Conservation (phyloP, 1,140 invertebrate genomes). For the Bombus impatiens region DNA sequence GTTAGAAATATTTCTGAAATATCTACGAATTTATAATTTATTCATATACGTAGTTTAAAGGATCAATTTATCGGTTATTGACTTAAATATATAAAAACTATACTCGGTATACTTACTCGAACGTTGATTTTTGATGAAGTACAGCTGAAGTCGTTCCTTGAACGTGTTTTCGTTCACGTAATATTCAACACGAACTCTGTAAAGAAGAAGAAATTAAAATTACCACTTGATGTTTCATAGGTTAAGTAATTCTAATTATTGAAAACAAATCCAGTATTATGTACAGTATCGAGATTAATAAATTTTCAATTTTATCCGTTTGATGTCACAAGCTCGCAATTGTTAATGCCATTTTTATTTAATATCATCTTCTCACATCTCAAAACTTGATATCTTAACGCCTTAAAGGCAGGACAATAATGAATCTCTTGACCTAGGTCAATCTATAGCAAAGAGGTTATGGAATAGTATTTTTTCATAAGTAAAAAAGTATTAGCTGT, state of each 20-base stretch:
- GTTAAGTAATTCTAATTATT: neutral
- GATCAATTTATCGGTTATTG: no score
- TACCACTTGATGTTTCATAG: neutral
- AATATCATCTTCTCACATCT: no score
- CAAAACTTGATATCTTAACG: neutral
- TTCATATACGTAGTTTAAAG: neutral
- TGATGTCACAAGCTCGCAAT: neutral
- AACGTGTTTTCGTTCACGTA: slow-evolving; percentile 99
- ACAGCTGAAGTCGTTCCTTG: slow-evolving; percentile 98
- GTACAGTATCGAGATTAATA: neutral
- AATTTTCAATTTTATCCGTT: neutral
- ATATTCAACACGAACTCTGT: slow-evolving; percentile 98
- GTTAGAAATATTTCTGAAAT: neutral
- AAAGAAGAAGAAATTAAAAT: slow-evolving; percentile 80
- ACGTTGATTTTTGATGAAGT: slow-evolving; percentile 99
- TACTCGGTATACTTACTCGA: slow-evolving; percentile 92
- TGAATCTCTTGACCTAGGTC: accelerated
- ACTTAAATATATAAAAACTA: neutral
- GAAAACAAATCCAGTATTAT: neutral
- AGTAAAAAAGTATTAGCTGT: no score
- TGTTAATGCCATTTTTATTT: neutral
- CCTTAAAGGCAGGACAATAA: no score
- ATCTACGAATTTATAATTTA: neutral
- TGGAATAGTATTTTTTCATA: neutral
- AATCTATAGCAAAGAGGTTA: neutral